A percentile compares a stretch with the other conserved stretches of the same genome.
phyloP scores from a whole-genome alignment of 2,888 invertebrate species.

The Dryobota labecula region DNA sequence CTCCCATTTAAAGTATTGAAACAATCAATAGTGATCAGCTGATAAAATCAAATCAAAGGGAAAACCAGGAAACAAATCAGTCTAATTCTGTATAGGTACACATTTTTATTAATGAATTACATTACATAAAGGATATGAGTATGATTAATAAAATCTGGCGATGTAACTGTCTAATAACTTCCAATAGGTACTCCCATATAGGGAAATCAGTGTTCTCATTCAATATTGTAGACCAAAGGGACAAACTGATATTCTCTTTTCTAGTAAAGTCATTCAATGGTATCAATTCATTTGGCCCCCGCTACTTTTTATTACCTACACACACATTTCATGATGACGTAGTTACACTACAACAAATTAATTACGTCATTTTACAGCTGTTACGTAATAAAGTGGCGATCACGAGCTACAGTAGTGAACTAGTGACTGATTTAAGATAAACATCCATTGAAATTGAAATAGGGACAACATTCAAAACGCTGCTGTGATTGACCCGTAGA shows the following conservation, averaged over 20 bases:
- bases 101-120: not conserved
- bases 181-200: not conserved
- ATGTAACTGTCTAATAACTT: not conserved
- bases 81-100: not conserved
- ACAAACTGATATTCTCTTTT: not conserved
- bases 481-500: slow-evolving; percentile 15
- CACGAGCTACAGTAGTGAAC: slow-evolving; percentile 26
- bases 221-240: not conserved
- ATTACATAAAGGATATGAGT: rapidly evolving
- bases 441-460: slow-evolving; percentile 27
- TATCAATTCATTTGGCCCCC: not conserved
- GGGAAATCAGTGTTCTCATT: not conserved
- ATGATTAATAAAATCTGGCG: not conserved
- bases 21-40: not conserved
- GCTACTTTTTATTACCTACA: no score
- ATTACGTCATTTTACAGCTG: slow-evolving; percentile 38
- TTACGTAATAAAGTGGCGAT: slow-evolving; percentile 44
- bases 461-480: not conserved
- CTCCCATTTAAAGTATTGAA: slow-evolving; percentile 24
- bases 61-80: not conserved
- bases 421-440: slow-evolving; percentile 19
- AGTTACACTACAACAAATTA: slow-evolving; percentile 14
- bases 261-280: not conserved
- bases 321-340: slow-evolving; percentile 21
- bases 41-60: slow-evolving; percentile 1